phyloP scores from a whole-genome alignment of 1,140 invertebrate genomes.

The Caenorhabditis inopinata region DNA sequence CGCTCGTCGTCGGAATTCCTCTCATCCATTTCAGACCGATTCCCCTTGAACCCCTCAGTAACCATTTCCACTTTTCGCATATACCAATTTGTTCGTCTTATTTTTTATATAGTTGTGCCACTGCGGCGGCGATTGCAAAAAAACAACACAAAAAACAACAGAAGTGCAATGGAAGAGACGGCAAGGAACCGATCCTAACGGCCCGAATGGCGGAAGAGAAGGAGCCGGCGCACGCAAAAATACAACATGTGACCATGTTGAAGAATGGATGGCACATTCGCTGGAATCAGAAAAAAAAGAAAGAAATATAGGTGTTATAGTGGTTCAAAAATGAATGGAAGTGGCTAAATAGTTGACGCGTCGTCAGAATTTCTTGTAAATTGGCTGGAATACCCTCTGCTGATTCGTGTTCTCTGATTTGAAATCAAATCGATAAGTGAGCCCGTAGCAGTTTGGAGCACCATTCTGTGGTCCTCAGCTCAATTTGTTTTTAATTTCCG shows the following conservation, averaged over 20 bases:
- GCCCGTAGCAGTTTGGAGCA: too few relatives aligned
- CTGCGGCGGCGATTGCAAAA: slow-evolving; percentile 16
- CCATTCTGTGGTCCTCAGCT: too few relatives aligned
- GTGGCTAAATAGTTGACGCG: too few relatives aligned
- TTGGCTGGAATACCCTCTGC: too few relatives aligned
- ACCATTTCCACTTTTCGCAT: too few relatives aligned
- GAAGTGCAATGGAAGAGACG: not conserved
- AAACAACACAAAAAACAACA: slow-evolving; percentile 28
- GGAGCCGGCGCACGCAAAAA: slow-evolving; percentile 13
- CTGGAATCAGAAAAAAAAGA: not conserved
- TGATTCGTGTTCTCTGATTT: too few relatives aligned
- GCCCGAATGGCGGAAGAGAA: not conserved
- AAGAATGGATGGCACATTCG: not conserved
- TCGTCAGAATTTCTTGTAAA: too few relatives aligned
- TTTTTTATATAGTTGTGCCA: slow-evolving; percentile 20
- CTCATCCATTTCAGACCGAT: not conserved
- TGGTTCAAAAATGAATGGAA: too few relatives aligned
- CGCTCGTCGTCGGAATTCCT: slow-evolving; percentile 10
- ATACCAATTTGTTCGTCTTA: not conserved
- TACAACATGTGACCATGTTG: slow-evolving; percentile 31
- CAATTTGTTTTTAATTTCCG: too few relatives aligned
- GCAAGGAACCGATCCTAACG: slow-evolving; percentile 6
- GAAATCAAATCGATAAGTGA: too few relatives aligned
- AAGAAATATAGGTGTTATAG: too few relatives aligned
- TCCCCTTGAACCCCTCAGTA: too few relatives aligned